Conservation (phyloP, 2,888 invertebrate species). For the Plebejus anna region DNA sequence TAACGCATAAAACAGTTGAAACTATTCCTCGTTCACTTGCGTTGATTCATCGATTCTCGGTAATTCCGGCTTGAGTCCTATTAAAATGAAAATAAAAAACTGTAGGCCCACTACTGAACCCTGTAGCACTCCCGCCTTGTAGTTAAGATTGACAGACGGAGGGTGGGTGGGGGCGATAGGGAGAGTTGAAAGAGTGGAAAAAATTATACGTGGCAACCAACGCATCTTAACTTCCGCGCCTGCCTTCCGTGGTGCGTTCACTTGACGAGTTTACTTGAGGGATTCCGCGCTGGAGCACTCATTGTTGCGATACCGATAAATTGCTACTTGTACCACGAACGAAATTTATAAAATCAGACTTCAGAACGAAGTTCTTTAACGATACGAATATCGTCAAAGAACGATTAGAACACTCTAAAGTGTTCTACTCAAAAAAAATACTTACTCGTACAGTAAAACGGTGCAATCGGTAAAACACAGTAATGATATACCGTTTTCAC, state of each 20-base stretch:
- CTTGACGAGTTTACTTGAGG: conserved; percentile 42
- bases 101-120: conserved; percentile 63
- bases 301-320: background rate
- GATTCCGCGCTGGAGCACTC: conserved; percentile 21
- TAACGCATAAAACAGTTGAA: conserved; percentile 40
- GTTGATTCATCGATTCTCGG: conserved; percentile 62
- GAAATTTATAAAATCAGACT: background rate
- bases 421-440: no score
- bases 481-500: background rate
- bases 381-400: no score
- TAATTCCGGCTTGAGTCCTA: conserved; percentile 54
- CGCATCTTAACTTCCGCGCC: conserved; percentile 76
- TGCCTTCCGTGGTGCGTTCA: conserved; percentile 57
- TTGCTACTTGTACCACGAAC: background rate
- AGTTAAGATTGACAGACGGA: conserved; percentile 79
- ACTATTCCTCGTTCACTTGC: conserved; percentile 42
- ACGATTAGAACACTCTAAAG: no score
- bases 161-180: conserved; percentile 61
- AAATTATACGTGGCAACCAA: conserved; percentile 77
- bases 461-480: background rate
- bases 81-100: conserved; percentile 66
- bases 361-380: no score
- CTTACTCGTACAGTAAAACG: no score
- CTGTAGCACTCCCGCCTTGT: conserved; percentile 65
- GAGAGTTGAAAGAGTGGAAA: conserved; percentile 73